These are phyloP conservation scores for Zaprionus ghesquierei DNA, from an alignment of 1,140 invertebrate genomes.

Conservation along the genomic window DNA sequence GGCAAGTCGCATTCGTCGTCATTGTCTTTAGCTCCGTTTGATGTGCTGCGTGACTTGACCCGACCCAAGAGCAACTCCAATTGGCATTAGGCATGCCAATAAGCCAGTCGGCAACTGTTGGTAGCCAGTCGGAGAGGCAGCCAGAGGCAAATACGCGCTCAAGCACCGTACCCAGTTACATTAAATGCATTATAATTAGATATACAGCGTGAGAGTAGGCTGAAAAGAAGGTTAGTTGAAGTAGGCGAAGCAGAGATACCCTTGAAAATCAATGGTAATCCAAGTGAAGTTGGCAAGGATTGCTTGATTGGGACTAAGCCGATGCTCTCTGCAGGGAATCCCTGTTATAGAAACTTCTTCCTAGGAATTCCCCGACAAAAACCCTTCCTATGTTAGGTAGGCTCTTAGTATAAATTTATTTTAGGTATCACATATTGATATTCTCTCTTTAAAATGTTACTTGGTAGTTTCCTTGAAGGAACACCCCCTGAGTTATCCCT, in stretches of 20 bases:
- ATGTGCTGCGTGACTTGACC: slow-evolving; percentile 21
- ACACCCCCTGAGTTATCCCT: no score
- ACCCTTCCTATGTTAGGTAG: no score
- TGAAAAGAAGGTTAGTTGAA: background rate
- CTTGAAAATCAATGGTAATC: background rate
- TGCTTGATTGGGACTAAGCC: background rate
- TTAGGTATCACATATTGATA: no score
- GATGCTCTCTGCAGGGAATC: no score
- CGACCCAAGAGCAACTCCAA: slow-evolving; percentile 17
- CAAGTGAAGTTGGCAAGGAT: background rate
- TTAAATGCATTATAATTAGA: slow-evolving; percentile 41
- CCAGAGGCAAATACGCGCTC: slow-evolving; percentile 17
- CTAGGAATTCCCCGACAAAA: no score
- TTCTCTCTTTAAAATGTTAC: no score
- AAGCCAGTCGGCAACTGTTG: slow-evolving; percentile 2
- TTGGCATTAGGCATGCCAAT: slow-evolving; percentile 21
- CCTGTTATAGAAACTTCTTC: no score
- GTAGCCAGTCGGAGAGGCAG: background rate
- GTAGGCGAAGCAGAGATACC: background rate
- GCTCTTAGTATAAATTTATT: no score
- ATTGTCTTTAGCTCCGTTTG: slow-evolving; percentile 19
- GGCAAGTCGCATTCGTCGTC: background rate
- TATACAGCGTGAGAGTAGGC: background rate
- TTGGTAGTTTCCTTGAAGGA: no score
- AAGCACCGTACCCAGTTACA: slow-evolving; percentile 3